phyloP scores from a whole-genome alignment of 2,888 invertebrate genomes.

The Ichneumon xanthorius region DNA sequence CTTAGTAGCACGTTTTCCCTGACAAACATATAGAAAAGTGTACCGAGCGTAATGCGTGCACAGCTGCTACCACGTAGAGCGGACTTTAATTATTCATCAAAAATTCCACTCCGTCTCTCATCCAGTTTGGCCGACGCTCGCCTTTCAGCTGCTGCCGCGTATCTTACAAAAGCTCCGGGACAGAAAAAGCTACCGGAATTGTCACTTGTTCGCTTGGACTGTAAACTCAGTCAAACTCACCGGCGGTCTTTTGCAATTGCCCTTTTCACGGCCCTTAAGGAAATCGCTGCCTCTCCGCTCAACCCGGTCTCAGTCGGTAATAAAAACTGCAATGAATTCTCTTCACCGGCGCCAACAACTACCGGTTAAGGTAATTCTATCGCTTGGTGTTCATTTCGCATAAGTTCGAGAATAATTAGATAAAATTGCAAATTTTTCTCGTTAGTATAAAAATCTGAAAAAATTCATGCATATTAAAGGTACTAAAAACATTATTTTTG shows the following conservation, averaged over 20 bases:
- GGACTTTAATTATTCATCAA: slow-evolving; percentile 32
- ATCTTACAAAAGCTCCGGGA: not conserved
- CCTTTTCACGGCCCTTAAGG: slow-evolving; percentile 10
- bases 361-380: too few relatives aligned
- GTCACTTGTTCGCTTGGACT: not conserved
- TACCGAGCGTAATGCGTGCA: not conserved
- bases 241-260: slow-evolving; percentile 13
- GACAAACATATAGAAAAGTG: slow-evolving; percentile 1
- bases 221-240: slow-evolving; percentile 23
- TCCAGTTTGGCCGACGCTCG: not conserved
- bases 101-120: slow-evolving; percentile 17
- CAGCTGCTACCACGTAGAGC: slow-evolving; percentile 5
- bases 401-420: too few relatives aligned
- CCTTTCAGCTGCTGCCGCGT: not conserved
- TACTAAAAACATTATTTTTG: too few relatives aligned
- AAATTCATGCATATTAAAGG: too few relatives aligned
- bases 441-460: too few relatives aligned
- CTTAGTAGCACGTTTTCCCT: slow-evolving; percentile 21
- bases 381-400: too few relatives aligned
- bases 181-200: not conserved
- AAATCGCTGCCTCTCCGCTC: too few relatives aligned
- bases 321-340: too few relatives aligned
- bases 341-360: too few relatives aligned
- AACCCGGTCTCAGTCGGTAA: too few relatives aligned
- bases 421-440: too few relatives aligned